phyloP scores from a whole-genome alignment of 2,113 vertebrate genomes.

The Balaeniceps rex region DNA sequence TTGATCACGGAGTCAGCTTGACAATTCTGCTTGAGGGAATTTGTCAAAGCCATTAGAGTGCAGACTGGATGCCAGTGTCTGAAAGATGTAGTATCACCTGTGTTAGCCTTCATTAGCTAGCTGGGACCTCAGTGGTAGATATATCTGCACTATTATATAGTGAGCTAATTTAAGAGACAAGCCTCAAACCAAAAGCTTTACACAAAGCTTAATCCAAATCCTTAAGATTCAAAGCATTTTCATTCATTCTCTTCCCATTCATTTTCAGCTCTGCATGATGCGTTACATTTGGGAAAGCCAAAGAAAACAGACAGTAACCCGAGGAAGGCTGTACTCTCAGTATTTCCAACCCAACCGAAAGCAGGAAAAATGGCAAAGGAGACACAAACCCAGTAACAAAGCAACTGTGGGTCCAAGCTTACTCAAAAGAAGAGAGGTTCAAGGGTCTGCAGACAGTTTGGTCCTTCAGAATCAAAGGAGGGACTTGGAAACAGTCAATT shows the following conservation, averaged over 20 bases:
- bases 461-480: neutral
- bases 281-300: neutral
- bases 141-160: neutral
- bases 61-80: neutral
- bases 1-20: neutral
- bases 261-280: neutral
- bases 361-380: neutral
- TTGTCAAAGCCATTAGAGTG: conserved; percentile 13
- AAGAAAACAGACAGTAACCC: neutral
- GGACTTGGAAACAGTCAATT: neutral
- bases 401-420: neutral
- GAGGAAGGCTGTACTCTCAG: neutral
- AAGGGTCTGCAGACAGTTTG: neutral
- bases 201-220: neutral
- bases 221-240: neutral
- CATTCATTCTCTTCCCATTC: neutral
- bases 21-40: conserved; percentile 8
- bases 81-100: neutral
- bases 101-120: neutral
- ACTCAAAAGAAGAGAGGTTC: neutral
- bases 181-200: neutral
- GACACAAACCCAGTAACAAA: neutral
- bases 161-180: neutral
- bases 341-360: neutral
- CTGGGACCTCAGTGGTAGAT: neutral